A percentile compares a stretch with the other conserved stretches of the same genome.
Evolutionary conservation across 2,113 vertebrate species (phyloP).

Genomic region (Proteles cristata): DNA sequence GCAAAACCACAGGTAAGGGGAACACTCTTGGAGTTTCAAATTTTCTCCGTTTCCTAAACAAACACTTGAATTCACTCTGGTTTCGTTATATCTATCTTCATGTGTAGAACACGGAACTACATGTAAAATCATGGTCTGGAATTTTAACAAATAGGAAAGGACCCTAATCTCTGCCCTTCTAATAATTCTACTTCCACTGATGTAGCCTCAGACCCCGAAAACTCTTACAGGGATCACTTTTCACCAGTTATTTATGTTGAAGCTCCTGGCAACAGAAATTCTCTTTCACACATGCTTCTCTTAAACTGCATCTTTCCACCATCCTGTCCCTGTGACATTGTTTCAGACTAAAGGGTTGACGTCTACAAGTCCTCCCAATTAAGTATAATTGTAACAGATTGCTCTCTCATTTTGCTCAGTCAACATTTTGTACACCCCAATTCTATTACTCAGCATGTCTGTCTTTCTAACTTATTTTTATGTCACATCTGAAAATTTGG

Average conservation of each 20-base stretch:
- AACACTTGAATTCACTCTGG: not conserved
- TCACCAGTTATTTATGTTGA: conserved; percentile 14
- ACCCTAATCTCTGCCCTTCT: not conserved
- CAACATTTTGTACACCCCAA: not conserved
- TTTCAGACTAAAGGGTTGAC: not conserved
- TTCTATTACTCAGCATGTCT: not conserved
- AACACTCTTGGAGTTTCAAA: not conserved
- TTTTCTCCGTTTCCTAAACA: not conserved
- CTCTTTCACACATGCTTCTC: not conserved
- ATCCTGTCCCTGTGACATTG: not conserved
- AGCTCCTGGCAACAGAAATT: not conserved
- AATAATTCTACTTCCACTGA: not conserved
- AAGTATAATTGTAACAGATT: not conserved
- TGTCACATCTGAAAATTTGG: not conserved
- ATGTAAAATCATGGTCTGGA: not conserved
- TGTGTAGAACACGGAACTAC: not conserved
- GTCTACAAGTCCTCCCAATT: not conserved
- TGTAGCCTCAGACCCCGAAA: not conserved
- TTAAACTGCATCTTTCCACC: not conserved
- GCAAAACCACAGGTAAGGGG: not conserved
- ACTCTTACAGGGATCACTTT: not conserved
- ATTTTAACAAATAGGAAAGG: not conserved
- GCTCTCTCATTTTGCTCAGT: not conserved
- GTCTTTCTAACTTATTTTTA: not conserved
- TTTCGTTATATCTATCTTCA: not conserved